These are phyloP conservation scores for Ornithoptera alexandrae DNA, from an alignment of 2,888 invertebrate genomes.

Conservation along the genomic window DNA sequence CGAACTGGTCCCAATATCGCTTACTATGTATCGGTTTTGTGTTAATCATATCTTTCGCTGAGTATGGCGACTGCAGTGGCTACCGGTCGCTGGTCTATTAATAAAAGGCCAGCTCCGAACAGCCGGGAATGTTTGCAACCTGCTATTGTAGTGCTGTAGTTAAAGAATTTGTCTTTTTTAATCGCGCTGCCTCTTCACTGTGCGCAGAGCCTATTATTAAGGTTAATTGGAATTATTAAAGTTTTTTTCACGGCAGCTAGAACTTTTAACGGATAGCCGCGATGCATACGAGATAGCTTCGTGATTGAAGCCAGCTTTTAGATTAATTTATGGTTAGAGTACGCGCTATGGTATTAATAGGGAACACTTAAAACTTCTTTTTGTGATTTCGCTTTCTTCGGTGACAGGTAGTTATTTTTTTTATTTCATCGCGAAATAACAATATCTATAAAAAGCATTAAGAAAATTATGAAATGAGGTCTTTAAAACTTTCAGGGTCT, in stretches of 20 bases:
- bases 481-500: no score
- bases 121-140: slow-evolving; percentile 68
- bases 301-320: slow-evolving; percentile 62
- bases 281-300: slow-evolving; percentile 62
- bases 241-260: slow-evolving; percentile 67
- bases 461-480: no score
- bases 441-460: no score
- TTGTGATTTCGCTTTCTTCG: not conserved
- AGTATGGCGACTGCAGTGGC: slow-evolving; percentile 65
- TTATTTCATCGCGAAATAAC: no score
- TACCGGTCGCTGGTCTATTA: slow-evolving; percentile 76
- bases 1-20: slow-evolving; percentile 75
- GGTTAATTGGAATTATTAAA: slow-evolving; percentile 79
- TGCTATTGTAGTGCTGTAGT: slow-evolving; percentile 75
- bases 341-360: slow-evolving; percentile 66
- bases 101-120: slow-evolving; percentile 64
- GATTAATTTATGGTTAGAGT: slow-evolving; percentile 67
- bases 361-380: slow-evolving; percentile 37
- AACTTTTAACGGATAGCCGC: slow-evolving; percentile 68
- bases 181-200: slow-evolving; percentile 66
- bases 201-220: slow-evolving; percentile 74
- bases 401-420: no score
- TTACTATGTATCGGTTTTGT: slow-evolving; percentile 76
- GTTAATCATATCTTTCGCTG: slow-evolving; percentile 78
- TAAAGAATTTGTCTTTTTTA: slow-evolving; percentile 78